Conservation (phyloP, 2,113 vertebrate genomes). For the Dasypus novemcinctus region DNA sequence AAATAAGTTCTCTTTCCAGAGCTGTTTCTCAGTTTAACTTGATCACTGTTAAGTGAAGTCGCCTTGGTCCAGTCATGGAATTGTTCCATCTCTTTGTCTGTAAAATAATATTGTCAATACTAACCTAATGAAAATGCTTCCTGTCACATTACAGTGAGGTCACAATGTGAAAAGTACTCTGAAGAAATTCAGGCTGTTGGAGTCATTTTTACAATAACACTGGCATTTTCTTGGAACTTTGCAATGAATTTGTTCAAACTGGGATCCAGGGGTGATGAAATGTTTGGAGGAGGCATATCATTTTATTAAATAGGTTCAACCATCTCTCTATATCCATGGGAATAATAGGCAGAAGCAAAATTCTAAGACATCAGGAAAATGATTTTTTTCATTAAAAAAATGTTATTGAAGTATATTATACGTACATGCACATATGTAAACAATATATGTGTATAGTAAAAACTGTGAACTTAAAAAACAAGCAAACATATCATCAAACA, state of each 20-base stretch:
- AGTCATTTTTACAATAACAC: neutral
- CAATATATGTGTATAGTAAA: too few relatives aligned
- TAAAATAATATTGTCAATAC: neutral
- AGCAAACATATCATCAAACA: too few relatives aligned
- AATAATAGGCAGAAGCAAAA: neutral
- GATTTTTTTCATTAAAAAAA: neutral
- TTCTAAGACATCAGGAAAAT: neutral
- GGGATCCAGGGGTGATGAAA: neutral
- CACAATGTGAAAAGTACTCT: neutral
- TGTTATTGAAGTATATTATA: too few relatives aligned
- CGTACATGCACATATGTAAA: too few relatives aligned
- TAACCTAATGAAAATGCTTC: neutral
- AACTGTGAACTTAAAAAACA: too few relatives aligned
- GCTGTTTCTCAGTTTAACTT: neutral
- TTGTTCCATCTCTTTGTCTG: neutral
- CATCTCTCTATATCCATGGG: neutral
- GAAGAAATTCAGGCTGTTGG: neutral
- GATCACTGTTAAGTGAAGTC: neutral
- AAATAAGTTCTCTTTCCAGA: slow-evolving; percentile 2
- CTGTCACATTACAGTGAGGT: neutral
- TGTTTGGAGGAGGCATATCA: neutral
- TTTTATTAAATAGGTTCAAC: neutral
- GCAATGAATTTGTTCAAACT: slow-evolving; percentile 8
- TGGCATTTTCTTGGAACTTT: neutral
- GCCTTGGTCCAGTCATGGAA: neutral